Evolutionary conservation across 2,888 invertebrate species (phyloP), one percentile per base, ranked within the genome.

Genomic region (Drosophila picticornis): DNA sequence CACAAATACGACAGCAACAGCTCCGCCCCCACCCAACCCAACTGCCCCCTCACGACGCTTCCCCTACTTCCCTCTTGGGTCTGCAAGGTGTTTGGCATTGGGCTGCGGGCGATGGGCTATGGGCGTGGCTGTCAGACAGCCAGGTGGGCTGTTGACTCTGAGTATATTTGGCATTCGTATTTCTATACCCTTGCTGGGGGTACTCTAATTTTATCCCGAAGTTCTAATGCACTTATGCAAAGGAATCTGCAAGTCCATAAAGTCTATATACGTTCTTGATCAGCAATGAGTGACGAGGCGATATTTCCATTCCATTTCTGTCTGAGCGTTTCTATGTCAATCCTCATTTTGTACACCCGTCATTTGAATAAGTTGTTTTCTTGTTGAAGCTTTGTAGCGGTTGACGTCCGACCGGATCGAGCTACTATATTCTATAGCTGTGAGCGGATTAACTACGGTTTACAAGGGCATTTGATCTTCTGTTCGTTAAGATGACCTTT

Each of bases 1-100:
- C 80, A 72, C 80, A 80, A 81, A 81, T 78, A 78, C 81, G 74
- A 81, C 83, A 81, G 62, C 46, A 25, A 46, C 46, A 71, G 55
- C 40, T 31, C 50, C 32, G 43, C 16, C 34, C 2, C 38, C 3
- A 43, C 2, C 22, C 22, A 22, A 4, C 25, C 10, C 50, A n/a
- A 4, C 13, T 5, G 10, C n/a, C 19, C 31, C 16, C 31, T 25
- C 31, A 22, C 32, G 11, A n/a, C 25, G 16, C 27, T 29, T 25
- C 2, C 11, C 13, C 4, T 25, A 10, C 51, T 53, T 25, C 13
- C 43, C 43, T 13, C 13, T 46, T 46, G 25, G 16, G 9, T 46
- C 25, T 16, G 16, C 25, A 7, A 46, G 46, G 46, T 46, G 62
- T 56, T 51, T 73, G 57, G 25, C 32, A n/a, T 31, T 22, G 31